These are phyloP conservation scores for Coccyzus lansbergi DNA, from an alignment of 2,797 vertebrate genomes.

Conservation along the genomic window DNA sequence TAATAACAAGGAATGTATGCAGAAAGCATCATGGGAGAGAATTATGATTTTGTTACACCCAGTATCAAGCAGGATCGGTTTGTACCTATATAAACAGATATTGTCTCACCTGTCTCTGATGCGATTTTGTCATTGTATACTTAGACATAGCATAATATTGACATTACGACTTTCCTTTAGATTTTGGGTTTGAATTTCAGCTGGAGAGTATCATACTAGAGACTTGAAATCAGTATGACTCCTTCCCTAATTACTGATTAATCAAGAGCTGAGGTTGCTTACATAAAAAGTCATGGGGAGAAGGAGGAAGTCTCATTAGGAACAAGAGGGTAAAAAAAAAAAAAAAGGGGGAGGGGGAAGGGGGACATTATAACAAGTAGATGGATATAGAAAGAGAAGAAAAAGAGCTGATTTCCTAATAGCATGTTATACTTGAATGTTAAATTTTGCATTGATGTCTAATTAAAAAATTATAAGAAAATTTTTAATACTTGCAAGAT, in stretches of 20 bases:
- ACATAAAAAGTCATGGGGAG: conserved; percentile 69
- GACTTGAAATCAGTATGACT: conserved; percentile 65
- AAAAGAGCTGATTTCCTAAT: conserved; percentile 21
- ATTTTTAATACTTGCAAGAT: conserved; percentile 6
- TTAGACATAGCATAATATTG: conserved; percentile 55
- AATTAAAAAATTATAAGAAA: conserved; percentile 52
- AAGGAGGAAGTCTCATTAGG: conserved; percentile 75
- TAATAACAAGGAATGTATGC: background rate
- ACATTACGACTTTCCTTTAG: conserved; percentile 34
- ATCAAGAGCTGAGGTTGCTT: conserved; percentile 71
- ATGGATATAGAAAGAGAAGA: background rate
- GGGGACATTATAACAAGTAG: conserved; percentile 32
- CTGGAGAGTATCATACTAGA: conserved; percentile 47
- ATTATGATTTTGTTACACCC: background rate
- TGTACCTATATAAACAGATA: conserved; percentile 13
- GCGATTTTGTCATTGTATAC: conserved; percentile 27
- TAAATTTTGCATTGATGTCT: conserved; percentile 13
- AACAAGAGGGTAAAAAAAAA: conserved; percentile 54
- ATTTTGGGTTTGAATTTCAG: conserved; percentile 46
- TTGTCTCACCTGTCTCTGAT: background rate
- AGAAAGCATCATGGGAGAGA: background rate
- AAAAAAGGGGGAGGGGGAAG: background rate
- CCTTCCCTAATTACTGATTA: conserved; percentile 75
- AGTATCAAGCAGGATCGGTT: background rate
- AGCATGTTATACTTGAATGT: background rate